Evolutionary conservation across 2,888 invertebrate species (phyloP).

Genomic region (Lumbricus terrestris): DNA sequence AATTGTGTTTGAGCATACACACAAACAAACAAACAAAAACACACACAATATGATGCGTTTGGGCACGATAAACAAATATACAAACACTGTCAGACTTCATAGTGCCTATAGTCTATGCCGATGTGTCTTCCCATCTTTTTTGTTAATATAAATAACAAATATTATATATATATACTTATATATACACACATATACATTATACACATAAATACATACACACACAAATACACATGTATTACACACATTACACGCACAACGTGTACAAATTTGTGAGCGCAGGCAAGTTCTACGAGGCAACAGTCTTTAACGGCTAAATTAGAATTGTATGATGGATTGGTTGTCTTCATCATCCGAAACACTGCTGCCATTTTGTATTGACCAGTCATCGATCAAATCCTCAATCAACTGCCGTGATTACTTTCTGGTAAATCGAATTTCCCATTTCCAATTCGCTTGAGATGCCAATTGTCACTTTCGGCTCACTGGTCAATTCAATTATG

Average conservation of each 20-base stretch:
- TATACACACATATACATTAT: too few relatives aligned
- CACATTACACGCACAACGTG: background rate
- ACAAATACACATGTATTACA: background rate
- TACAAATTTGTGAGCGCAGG: background rate
- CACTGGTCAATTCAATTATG: background rate
- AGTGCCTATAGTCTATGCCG: too few relatives aligned
- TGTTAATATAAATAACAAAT: too few relatives aligned
- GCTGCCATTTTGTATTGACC: background rate
- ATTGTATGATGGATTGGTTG: background rate
- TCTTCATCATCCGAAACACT: too few relatives aligned
- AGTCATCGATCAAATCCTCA: slow-evolving; percentile 3
- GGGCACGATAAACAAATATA: too few relatives aligned
- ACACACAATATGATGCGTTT: too few relatives aligned
- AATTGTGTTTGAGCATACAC: background rate
- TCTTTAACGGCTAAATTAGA: background rate
- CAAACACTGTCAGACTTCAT: too few relatives aligned
- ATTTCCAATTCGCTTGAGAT: background rate
- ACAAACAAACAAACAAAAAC: too few relatives aligned
- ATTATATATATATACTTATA: too few relatives aligned
- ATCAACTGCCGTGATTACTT: background rate
- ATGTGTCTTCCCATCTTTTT: too few relatives aligned
- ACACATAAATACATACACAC: too few relatives aligned
- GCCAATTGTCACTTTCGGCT: background rate
- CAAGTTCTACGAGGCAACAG: background rate
- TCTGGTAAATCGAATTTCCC: background rate